These are phyloP conservation scores for Sabatieria punctata DNA, from an alignment of 2,888 invertebrate genomes.

Conservation along the genomic window DNA sequence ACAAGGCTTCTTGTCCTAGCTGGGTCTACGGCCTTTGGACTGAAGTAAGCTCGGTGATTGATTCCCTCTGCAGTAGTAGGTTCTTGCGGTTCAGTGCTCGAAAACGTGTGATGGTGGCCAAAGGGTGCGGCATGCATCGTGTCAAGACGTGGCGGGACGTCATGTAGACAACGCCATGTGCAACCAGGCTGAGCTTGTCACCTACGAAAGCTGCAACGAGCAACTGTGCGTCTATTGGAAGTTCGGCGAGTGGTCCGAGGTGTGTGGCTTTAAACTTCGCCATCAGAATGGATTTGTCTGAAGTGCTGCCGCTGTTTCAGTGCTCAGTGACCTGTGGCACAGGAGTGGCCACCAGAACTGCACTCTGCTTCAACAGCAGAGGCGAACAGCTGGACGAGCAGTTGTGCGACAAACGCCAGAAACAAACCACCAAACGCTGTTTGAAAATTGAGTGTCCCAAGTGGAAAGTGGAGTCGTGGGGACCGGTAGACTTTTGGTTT, in stretches of 20 bases:
- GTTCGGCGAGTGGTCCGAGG: constrained; percentile 19
- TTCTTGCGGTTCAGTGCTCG: constrained; percentile 32
- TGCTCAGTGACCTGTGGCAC: constrained; percentile 29
- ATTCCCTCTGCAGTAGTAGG: too few relatives aligned
- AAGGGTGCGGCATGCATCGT: constrained; percentile 32
- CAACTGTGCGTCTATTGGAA: constrained; percentile 24
- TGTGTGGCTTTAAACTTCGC: not conserved
- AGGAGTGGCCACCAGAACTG: constrained; percentile 23
- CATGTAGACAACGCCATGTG: constrained; percentile 17
- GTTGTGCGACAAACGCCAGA: constrained; percentile 19
- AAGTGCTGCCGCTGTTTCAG: constrained; percentile 7
- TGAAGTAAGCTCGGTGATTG: constrained; percentile 1
- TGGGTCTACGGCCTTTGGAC: constrained; percentile 21
- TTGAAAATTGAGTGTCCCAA: constrained; percentile 32
- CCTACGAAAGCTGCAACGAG: constrained; percentile 22
- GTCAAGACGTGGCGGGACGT: constrained; percentile 32
- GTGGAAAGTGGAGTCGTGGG: constrained; percentile 35
- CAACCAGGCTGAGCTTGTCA: constrained; percentile 9
- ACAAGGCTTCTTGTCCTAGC: constrained; percentile 26
- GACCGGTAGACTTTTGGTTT: too few relatives aligned
- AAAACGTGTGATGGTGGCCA: constrained; percentile 35
- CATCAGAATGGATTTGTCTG: not conserved
- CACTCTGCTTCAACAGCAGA: constrained; percentile 8
- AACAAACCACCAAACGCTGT: constrained; percentile 29
- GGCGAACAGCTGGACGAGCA: constrained; percentile 11